Evolutionary conservation across 35 echinoderm and acorn worm species (phyloP).

Genomic region (Anneissia japonica): DNA sequence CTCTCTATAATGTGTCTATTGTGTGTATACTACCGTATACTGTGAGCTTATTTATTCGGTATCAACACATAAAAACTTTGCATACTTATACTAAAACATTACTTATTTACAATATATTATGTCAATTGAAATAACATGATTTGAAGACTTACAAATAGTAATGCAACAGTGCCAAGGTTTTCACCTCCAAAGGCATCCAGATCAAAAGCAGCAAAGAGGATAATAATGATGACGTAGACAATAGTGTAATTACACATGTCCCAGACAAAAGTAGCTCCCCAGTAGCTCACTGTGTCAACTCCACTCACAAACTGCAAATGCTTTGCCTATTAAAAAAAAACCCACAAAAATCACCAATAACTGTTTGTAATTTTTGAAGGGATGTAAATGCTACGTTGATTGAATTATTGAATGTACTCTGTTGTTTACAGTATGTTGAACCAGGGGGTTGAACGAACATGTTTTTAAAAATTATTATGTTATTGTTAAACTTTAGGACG

Average conservation of each 20-base stretch:
- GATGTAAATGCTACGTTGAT: no score
- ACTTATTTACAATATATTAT: no score
- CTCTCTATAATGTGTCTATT: no score
- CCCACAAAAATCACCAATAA: not conserved
- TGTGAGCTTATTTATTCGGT: no score
- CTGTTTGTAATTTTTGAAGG: no score
- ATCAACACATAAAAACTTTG: not conserved
- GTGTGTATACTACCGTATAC: no score
- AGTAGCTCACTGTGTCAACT: conserved; percentile 82
- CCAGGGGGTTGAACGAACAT: no score
- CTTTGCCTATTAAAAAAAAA: conserved; percentile 51
- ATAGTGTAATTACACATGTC: conserved; percentile 78
- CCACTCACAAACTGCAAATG: conserved; percentile 99
- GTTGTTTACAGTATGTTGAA: no score
- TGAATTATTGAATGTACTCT: no score
- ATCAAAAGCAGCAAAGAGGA: conserved; percentile 68
- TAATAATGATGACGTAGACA: conserved; percentile 59
- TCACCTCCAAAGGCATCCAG: conserved; percentile 42
- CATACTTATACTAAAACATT: not conserved
- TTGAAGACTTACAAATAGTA: conserved; percentile 59
- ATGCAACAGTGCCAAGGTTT: conserved; percentile 67
- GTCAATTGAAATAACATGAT: not conserved
- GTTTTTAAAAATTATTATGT: no score
- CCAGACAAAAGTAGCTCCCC: conserved; percentile 84
- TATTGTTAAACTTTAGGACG: no score